Base-by-base conservation (phyloP, 2,797 vertebrate species). In the Lateolabrax maculatus region DNA sequence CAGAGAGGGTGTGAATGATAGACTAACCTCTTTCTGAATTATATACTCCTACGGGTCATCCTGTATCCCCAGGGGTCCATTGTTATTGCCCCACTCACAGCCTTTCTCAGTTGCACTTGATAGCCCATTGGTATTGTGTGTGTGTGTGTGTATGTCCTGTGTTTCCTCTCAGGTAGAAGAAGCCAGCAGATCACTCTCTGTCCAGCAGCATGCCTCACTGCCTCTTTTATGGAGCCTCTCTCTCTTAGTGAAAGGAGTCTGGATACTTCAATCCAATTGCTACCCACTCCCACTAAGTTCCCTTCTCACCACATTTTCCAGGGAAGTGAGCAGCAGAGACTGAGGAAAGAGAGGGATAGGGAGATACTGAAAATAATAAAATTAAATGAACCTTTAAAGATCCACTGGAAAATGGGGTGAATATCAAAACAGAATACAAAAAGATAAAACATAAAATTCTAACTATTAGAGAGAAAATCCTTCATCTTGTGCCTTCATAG, bases 41-140 rank as follows among this genome's bases (percentile, higher is more conserved):
- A 98, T 98, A 97, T 97, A 99, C 97, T 99, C 96, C 96, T 95
- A 94, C 90, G 96, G 96, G 97, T 98, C 97, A 97, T 96, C 37
- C 80, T 95, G 96, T 94, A 94, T 95, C 95, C 95, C 96, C 94
- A 90, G 87, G 93, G 88, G 92, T 90, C 95, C 90, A 97, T 98
- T 99, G 97, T 99, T 94, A 94, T 83, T 86, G 78, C 76, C 93
- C 79, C 93, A 86, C 94, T 97, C 96, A 96, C 95, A 95, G 96
- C 94, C 94, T 94, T 96, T 96, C 96, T 97, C 95, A 97, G 96
- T 96, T 91, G 96, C 96, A 96, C 97, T 98, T 97, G 96, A 98
- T 86, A 83, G 88, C 80, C 75, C 82, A 80, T 84, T 89, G 84
- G 68, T 84, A 46, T 77, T 68, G 80, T 82, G 73, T 72, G 56